Base-by-base conservation (phyloP, 2,888 invertebrate genomes). In the Sepioteuthis lessoniana region DNA sequence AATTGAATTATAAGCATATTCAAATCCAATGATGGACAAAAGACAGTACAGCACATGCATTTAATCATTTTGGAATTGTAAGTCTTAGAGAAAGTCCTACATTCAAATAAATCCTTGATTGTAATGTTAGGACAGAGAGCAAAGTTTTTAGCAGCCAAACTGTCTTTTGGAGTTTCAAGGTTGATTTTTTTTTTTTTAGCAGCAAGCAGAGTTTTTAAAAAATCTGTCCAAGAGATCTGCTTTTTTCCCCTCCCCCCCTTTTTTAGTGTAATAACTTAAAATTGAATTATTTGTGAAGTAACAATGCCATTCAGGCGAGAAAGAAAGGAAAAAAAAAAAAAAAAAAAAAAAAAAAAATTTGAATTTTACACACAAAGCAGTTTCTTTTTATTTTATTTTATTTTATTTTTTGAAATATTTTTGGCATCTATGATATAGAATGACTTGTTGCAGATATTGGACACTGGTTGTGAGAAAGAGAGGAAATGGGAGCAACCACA, bases 61-160 rank as follows among this genome's bases (percentile, higher is more conserved):
- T 76, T 76, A 76, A 76, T 76, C 76, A 76, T n/a, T 76, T 76
- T 76, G 76, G 76, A 76, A 76, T 76, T 76, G 76, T 76, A 76
- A 76, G 76, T 76, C 76, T 76, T 76, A 16, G n/a, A n/a, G 16
- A 35, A 76, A 76, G 76, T 76, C 76, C n/a, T 76, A 76, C 35
- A 76, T 35, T 76, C 76, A 76, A 76, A 76, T n/a, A 35, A 76
- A 76, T 76, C 76, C 76, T 35, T n/a, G 76, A 76, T 76, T 76
- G 76, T 76, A 35, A 76, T n/a, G 16, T 76, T 35, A 76, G 76
- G 76, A 76, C n/a, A 76, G 76, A 76, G 76, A 76, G 76, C 16
- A 76, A 76, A 76, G 35, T n/a, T 76, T 35, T 19, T 0, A 55
- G 21, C 55, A 55, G 55, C 55, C 55, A 55, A 76, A 13, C 76